Base-by-base conservation (phyloP, 2,888 invertebrate species). In the Tanytarsus gracilentus region DNA sequence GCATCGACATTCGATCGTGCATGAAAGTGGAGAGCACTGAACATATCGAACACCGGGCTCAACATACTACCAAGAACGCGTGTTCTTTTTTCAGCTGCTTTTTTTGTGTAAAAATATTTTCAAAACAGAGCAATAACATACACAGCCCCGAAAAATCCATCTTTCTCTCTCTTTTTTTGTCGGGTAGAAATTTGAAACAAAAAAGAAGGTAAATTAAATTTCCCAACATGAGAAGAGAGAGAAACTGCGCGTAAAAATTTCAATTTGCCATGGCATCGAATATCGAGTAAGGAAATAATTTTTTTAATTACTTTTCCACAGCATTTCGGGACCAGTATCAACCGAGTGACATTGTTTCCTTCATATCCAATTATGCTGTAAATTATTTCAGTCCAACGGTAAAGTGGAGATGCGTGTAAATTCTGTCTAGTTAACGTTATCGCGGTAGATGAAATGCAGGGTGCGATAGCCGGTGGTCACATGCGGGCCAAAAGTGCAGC, bases 131-230 rank as follows among this genome's bases (percentile, higher is more conserved):
- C 14, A 5, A 2, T 51, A 14, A n/a, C 29, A 9, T n/a, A 53
- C 33, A 53, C 39, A 50, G 33, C 36, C 23, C 30, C 53, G 36
- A 53, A 53, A n/a, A 27, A 30, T 11, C 16, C 18, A 44, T 48
- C 11, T 48, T 48, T 48, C 21, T n/a, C 21, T n/a, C n/a, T 52
- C n/a, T 53, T 36, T 36, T 36, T 7, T 16, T 53, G 27, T 36
- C 30, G 23, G n/a, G n/a, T n/a, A n/a, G 53, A 53, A 39, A 53
- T 53, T 53, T 53, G 53, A 53, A 53, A 53, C 53, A 53, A 53
- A 53, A 51, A 53, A 44, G 14, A 40, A 36, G 53, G 36, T 53
- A 33, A 53, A 36, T 53, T 53, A 53, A 53, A 40, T 3, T 11
- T 36, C n/a, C n/a, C 25, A 16, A 29, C 29, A 16, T 27, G 27